Evolutionary conservation across 1,140 invertebrate species (phyloP).

Genomic region (Gryllus bimaculatus): DNA sequence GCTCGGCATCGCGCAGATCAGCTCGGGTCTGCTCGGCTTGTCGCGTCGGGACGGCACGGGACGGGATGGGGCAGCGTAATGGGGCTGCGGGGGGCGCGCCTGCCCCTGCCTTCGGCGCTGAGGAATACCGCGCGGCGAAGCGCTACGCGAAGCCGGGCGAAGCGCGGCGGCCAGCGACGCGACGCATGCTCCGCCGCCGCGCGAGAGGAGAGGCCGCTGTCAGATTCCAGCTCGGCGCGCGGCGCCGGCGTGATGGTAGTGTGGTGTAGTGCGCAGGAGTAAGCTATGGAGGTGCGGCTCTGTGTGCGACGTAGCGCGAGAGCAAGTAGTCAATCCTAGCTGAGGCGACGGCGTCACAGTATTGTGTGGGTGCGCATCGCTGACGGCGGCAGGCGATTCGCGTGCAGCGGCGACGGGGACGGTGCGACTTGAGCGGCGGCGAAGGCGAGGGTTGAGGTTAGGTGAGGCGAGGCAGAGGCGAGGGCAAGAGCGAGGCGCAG

Average conservation of each 20-base stretch:
- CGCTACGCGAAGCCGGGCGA: neutral
- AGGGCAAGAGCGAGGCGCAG: too few species aligned
- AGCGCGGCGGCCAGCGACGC: neutral
- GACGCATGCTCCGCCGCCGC: neutral
- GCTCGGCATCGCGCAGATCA: too few species aligned
- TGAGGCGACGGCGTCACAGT: too few species aligned
- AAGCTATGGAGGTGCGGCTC: neutral
- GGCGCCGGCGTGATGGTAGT: neutral
- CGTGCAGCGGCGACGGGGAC: too few species aligned
- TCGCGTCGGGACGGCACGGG: neutral
- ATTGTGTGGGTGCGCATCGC: too few species aligned
- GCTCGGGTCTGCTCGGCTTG: too few species aligned
- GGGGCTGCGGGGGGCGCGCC: neutral
- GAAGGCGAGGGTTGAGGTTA: too few species aligned
- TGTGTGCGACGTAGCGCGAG: too few species aligned
- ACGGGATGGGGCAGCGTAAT: neutral
- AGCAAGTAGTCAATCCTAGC: too few species aligned
- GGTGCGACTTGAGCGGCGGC: too few species aligned
- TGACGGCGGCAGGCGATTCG: too few species aligned
- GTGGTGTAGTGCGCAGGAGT: neutral
- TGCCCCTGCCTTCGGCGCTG: neutral
- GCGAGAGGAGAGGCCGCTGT: neutral
- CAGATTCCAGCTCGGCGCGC: constrained; percentile 6
- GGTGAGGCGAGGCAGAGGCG: too few species aligned
- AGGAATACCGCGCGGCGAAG: neutral